Percentiles rank a stretch among this genome's conserved stretches.
These are phyloP conservation scores for Mamestra brassicae DNA, from an alignment of 2,888 invertebrate genomes.

Conservation along the genomic window DNA sequence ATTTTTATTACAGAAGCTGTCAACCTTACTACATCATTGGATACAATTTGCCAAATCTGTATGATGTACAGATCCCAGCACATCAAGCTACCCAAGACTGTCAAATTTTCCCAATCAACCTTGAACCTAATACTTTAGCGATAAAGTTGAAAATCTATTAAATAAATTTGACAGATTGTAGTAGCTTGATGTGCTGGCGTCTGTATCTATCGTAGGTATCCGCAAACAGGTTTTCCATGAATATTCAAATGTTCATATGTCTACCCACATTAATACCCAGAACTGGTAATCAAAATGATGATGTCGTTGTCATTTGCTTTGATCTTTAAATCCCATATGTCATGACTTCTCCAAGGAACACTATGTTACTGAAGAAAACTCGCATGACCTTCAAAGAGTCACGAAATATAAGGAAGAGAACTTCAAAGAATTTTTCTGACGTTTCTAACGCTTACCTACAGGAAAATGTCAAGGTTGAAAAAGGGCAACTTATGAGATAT, in stretches of 20 bases:
- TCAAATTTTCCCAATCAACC: too few species aligned
- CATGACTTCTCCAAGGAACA: conserved; percentile 19
- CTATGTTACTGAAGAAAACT: neutral
- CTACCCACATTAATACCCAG: neutral
- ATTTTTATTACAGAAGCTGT: neutral
- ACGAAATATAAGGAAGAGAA: neutral
- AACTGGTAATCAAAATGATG: conserved; percentile 6
- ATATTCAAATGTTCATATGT: neutral
- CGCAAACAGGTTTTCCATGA: neutral
- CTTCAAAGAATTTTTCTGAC: conserved; percentile 1
- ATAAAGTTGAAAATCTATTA: too few species aligned
- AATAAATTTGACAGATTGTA: too few species aligned
- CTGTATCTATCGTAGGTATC: neutral
- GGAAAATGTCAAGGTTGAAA: conserved; percentile 3
- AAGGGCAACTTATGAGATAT: neutral
- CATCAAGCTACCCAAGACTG: too few species aligned
- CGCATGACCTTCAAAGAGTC: conserved; percentile 5
- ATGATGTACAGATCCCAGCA: too few species aligned
- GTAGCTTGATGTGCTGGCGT: too few species aligned
- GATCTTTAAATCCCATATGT: conserved; percentile 2
- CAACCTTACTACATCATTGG: neutral
- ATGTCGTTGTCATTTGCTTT: conserved; percentile 19
- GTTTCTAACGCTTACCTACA: neutral
- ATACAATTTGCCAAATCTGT: too few species aligned
- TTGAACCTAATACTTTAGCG: too few species aligned